A percentile compares a stretch with the other conserved stretches of the same genome.
Evolutionary conservation across 2,888 invertebrate species (phyloP).

Genomic region (Alcis repandata): DNA sequence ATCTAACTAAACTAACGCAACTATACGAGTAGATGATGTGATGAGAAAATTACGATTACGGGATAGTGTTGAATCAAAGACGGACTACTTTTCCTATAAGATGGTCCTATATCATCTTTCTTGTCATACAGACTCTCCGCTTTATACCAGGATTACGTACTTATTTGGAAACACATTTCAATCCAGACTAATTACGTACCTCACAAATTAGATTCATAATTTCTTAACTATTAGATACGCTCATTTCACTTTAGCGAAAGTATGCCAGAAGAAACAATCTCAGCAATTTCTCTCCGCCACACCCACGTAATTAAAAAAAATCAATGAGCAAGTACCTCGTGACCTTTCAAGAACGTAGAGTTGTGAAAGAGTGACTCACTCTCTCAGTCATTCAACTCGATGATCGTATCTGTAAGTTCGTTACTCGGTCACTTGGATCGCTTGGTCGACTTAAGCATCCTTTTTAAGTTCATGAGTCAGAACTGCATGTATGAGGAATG

Average conservation of each 20-base stretch:
- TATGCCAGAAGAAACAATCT: constrained; percentile 30
- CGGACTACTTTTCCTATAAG: too few relatives aligned
- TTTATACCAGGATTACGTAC: too few relatives aligned
- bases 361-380: constrained; percentile 74
- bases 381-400: constrained; percentile 74
- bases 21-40: too few relatives aligned
- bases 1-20: too few relatives aligned
- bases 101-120: too few relatives aligned
- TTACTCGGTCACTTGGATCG: constrained; percentile 73
- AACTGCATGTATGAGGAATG: constrained; percentile 52
- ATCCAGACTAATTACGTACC: too few relatives aligned
- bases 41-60: too few relatives aligned
- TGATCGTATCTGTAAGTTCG: constrained; percentile 57
- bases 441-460: constrained; percentile 64
- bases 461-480: constrained; percentile 76
- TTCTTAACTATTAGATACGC: constrained; percentile 11
- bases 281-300: constrained; percentile 37
- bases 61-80: too few relatives aligned
- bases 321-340: constrained; percentile 61
- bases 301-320: constrained; percentile 52
- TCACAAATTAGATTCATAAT: background rate
- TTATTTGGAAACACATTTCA: too few relatives aligned
- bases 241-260: constrained; percentile 38
- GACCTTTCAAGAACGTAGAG: constrained; percentile 78
- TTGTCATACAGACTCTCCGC: too few relatives aligned